Conservation (phyloP, 2,797 vertebrate genomes). For the Chaetophractus vellerosus region DNA sequence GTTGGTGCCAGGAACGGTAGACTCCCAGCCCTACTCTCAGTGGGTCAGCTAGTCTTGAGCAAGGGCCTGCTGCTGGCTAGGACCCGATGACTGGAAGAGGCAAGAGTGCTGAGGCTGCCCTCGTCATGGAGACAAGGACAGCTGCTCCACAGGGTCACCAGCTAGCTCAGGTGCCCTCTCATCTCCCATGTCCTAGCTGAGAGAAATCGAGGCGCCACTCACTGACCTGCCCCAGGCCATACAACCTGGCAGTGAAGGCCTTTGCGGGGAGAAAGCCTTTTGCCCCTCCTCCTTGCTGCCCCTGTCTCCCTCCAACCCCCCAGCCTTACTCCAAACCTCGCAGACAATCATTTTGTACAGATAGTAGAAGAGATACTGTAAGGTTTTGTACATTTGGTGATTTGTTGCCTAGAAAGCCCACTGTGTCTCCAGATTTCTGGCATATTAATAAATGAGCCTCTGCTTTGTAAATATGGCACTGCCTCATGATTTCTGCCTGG, state of each 20-base stretch:
- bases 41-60: not conserved
- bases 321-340: conserved; percentile 81
- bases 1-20: not conserved
- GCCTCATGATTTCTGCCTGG: not conserved
- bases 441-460: conserved; percentile 89
- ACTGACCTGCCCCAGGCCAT: accelerated
- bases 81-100: accelerated
- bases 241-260: not conserved
- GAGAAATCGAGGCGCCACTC: accelerated
- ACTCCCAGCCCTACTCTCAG: not conserved
- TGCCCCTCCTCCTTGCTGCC: conserved; percentile 65
- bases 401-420: conserved; percentile 86
- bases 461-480: conserved; percentile 83
- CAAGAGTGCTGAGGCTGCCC: accelerated
- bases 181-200: not conserved
- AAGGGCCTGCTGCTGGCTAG: not conserved
- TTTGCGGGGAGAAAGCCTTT: not conserved
- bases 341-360: conserved; percentile 91
- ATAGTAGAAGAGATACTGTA: conserved; percentile 68
- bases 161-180: not conserved
- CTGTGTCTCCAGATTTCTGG: conserved; percentile 82
- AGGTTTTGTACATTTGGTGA: conserved; percentile 87
- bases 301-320: conserved; percentile 46
- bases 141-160: not conserved
- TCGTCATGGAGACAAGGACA: not conserved